These are phyloP conservation scores for Ptychadena robeensis DNA, from an alignment of 2,797 vertebrate species.

Conservation along the genomic window DNA sequence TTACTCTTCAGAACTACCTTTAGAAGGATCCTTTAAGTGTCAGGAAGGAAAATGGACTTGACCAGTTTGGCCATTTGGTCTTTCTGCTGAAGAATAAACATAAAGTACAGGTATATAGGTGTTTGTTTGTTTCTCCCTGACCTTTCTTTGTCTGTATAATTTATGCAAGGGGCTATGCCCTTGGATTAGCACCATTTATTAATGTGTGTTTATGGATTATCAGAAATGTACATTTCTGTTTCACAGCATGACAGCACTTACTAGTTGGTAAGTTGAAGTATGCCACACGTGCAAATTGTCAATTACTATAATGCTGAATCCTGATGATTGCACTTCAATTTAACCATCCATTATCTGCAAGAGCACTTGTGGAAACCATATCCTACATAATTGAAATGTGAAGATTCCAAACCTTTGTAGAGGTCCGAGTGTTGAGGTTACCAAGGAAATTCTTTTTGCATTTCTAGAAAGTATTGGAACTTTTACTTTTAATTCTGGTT, in stretches of 20 bases:
- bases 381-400: too few species aligned
- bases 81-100: conserved; percentile 42
- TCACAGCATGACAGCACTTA: conserved; percentile 1
- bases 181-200: conserved; percentile 31
- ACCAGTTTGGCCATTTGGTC: conserved; percentile 38
- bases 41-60: conserved; percentile 53
- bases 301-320: background rate
- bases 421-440: too few species aligned
- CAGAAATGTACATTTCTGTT: background rate
- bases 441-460: background rate
- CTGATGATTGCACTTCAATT: background rate
- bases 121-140: conserved; percentile 22
- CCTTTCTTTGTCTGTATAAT: conserved; percentile 28
- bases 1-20: conserved; percentile 22
- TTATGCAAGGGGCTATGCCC: conserved; percentile 30
- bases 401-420: too few species aligned
- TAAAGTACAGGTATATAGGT: conserved; percentile 27
- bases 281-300: background rate
- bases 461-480: background rate
- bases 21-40: conserved; percentile 31
- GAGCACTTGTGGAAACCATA: background rate
- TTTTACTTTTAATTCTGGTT: background rate
- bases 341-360: background rate
- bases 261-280: background rate
- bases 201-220: conserved; percentile 16